Conservation (phyloP, 2,797 vertebrate species). For the Spinibarbus caldwelli region DNA sequence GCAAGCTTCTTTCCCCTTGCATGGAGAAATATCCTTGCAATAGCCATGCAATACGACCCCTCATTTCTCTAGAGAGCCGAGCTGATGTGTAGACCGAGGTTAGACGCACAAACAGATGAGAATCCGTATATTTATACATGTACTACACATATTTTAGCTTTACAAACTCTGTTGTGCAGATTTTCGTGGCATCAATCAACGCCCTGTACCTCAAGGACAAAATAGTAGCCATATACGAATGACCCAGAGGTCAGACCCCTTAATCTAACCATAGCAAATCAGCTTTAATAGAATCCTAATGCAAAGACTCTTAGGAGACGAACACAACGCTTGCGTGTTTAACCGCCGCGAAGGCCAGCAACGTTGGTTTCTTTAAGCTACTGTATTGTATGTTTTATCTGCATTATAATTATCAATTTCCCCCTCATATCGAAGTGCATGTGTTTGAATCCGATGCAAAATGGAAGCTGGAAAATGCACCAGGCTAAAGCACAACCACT, state of each 20-base stretch:
- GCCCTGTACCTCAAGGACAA: slow-evolving; percentile 33
- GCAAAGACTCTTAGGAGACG: slow-evolving; percentile 32
- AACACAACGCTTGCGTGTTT: slow-evolving; percentile 23
- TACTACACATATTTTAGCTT: slow-evolving; percentile 47
- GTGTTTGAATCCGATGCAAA: slow-evolving; percentile 19
- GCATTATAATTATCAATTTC: slow-evolving; percentile 8
- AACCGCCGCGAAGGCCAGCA: background rate
- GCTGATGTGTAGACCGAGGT: slow-evolving; percentile 77
- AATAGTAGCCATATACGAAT: slow-evolving; percentile 42
- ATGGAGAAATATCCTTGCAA: slow-evolving; percentile 74
- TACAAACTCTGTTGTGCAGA: slow-evolving; percentile 13
- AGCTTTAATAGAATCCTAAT: slow-evolving; percentile 42
- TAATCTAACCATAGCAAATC: slow-evolving; percentile 25
- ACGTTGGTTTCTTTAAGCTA: slow-evolving; percentile 20
- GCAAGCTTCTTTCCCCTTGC: slow-evolving; percentile 71
- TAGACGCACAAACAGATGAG: slow-evolving; percentile 59
- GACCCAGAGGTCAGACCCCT: slow-evolving; percentile 9
- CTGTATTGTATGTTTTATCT: slow-evolving; percentile 45
- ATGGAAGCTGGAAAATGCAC: background rate
- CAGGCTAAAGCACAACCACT: slow-evolving; percentile 45
- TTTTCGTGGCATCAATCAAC: slow-evolving; percentile 31
- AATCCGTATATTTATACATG: slow-evolving; percentile 35
- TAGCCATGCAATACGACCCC: slow-evolving; percentile 59
- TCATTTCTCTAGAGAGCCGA: slow-evolving; percentile 70
- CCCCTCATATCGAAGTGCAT: slow-evolving; percentile 10